phyloP scores from a whole-genome alignment of 2,113 vertebrate genomes.

The Alosa alosa region DNA sequence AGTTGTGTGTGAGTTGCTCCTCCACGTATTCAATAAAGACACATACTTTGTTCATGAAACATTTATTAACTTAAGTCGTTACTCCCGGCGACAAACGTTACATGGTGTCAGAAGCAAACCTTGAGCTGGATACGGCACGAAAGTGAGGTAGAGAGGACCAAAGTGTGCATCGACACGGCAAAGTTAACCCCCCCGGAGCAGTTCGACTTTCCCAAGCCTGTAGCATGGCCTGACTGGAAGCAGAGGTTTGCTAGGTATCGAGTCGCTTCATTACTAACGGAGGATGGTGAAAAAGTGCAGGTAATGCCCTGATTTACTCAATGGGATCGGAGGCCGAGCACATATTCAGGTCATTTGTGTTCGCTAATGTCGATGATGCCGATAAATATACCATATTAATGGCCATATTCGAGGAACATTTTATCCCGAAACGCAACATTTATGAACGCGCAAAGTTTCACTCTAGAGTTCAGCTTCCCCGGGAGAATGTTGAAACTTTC shows the following conservation, averaged over 20 bases:
- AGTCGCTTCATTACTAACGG: slow-evolving; percentile 2
- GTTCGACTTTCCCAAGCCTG: slow-evolving; percentile 11
- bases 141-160: no score
- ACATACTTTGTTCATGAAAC: no score
- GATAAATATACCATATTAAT: background rate
- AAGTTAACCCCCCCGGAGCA: slow-evolving; percentile 11
- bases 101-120: no score
- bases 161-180: no score
- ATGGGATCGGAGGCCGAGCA: slow-evolving; percentile 20
- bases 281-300: background rate
- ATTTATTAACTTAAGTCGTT: no score
- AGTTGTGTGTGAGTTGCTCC: no score
- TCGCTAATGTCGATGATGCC: background rate
- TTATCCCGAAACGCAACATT: slow-evolving; percentile 24
- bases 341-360: slow-evolving; percentile 20
- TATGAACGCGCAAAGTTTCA: slow-evolving; percentile 26
- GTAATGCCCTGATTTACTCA: no score
- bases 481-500: slow-evolving; percentile 28
- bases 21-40: no score
- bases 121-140: no score
- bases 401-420: slow-evolving; percentile 23
- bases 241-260: slow-evolving; percentile 6
- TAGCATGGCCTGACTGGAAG: slow-evolving; percentile 18
- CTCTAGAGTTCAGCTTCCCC: slow-evolving; percentile 11
- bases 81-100: no score